Evolutionary conservation across 2,113 vertebrate species (phyloP).

Genomic region (Sardina pilchardus): DNA sequence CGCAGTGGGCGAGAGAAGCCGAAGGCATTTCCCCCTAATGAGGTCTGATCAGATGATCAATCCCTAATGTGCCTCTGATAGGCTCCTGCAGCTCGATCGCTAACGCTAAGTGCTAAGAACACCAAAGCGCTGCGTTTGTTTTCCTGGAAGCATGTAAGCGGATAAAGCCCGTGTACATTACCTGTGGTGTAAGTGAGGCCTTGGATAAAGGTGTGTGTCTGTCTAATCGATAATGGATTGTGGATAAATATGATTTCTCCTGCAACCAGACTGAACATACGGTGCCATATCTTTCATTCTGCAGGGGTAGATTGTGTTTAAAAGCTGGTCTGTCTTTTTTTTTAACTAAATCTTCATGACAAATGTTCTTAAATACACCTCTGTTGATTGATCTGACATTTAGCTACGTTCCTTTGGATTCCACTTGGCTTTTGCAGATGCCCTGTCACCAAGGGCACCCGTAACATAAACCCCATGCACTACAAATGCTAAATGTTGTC

Average conservation of each 20-base stretch:
- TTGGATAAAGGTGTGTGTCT: neutral
- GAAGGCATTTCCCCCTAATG: too few relatives aligned
- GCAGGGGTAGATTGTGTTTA: neutral
- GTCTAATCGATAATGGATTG: neutral
- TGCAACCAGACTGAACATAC: neutral
- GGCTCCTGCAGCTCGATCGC: neutral
- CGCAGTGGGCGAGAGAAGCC: too few relatives aligned
- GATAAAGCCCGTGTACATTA: neutral
- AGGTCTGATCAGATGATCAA: too few relatives aligned
- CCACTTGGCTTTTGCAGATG: too few relatives aligned
- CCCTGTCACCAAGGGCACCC: too few relatives aligned
- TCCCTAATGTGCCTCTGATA: neutral
- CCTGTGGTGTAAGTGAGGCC: neutral
- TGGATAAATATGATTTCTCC: neutral
- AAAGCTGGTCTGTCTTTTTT: neutral
- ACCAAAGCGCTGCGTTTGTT: neutral
- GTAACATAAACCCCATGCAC: neutral
- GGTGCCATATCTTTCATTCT: neutral
- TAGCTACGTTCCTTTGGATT: too few relatives aligned
- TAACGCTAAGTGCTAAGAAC: neutral
- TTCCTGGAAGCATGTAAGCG: neutral
- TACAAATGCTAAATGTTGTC: neutral
- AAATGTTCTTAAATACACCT: too few relatives aligned
- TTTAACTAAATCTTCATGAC: too few relatives aligned
- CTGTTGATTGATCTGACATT: too few relatives aligned